These are phyloP conservation scores for Regulus satrapa DNA, from an alignment of 2,113 vertebrate genomes.

Conservation along the genomic window DNA sequence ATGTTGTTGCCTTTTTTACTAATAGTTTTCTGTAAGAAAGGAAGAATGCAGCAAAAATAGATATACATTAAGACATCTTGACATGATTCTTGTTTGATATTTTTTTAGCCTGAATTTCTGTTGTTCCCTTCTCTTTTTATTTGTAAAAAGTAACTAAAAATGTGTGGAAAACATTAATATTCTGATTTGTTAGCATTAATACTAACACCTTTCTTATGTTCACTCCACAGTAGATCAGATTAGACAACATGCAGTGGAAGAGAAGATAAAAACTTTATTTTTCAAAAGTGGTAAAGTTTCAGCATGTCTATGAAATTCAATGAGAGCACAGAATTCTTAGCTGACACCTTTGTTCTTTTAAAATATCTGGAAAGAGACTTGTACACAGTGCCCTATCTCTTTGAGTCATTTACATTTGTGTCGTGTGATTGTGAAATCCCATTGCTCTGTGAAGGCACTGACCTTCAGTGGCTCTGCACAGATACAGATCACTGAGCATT, in stretches of 20 bases:
- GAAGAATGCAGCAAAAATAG: neutral
- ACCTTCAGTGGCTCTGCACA: neutral
- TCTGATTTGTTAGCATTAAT: neutral
- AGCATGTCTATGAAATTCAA: neutral
- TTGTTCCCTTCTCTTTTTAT: neutral
- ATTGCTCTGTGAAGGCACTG: neutral
- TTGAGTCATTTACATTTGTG: neutral
- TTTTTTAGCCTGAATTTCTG: neutral
- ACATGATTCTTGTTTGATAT: too few species aligned
- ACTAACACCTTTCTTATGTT: neutral
- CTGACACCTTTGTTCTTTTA: neutral
- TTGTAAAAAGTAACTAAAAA: neutral
- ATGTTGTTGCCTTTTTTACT: neutral
- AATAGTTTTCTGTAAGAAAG: neutral
- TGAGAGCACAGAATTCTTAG: neutral
- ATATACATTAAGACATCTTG: neutral
- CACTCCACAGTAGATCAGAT: neutral
- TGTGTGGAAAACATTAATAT: neutral
- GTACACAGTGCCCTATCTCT: neutral
- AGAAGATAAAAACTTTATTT: constrained; percentile 1
- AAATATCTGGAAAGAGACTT: neutral
- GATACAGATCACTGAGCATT: neutral
- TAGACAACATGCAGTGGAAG: neutral
- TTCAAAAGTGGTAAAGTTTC: neutral
- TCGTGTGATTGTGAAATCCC: neutral